phyloP scores from a whole-genome alignment of 2,113 vertebrate genomes.

The Bothrops jararaca region DNA sequence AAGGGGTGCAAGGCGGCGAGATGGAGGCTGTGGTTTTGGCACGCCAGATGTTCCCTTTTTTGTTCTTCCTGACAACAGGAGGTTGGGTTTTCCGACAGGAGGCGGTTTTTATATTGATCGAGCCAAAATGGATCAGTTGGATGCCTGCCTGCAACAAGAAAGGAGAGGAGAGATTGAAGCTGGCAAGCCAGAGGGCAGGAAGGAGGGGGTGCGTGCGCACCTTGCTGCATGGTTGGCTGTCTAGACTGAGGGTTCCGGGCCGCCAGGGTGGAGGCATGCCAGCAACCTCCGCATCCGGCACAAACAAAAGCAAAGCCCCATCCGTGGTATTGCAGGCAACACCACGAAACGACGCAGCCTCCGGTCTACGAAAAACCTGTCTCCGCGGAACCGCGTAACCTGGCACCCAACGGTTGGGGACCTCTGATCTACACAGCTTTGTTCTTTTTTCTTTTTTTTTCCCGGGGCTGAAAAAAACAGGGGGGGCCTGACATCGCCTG shows the following conservation, averaged over 20 bases:
- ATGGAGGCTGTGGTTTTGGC: background rate
- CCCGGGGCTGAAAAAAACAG: too few species aligned
- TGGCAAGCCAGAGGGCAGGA: background rate
- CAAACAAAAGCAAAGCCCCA: too few species aligned
- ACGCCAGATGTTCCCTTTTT: background rate
- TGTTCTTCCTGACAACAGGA: background rate
- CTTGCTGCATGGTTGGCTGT: background rate
- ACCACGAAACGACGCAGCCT: too few species aligned
- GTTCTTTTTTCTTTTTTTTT: too few species aligned
- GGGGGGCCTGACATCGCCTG: background rate
- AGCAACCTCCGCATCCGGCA: too few species aligned
- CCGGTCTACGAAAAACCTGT: too few species aligned
- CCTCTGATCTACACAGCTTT: background rate
- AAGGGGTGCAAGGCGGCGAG: background rate
- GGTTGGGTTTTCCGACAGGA: too few species aligned
- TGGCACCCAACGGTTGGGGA: too few species aligned
- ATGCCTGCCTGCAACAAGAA: background rate
- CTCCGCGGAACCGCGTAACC: too few species aligned
- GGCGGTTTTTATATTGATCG: background rate
- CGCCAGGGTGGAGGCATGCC: too few species aligned
- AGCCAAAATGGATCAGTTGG: background rate
- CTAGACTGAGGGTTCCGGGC: fast-evolving
- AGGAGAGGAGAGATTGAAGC: background rate
- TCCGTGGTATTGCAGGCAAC: too few species aligned
- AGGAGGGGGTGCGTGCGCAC: too few species aligned